Percentiles rank a stretch among this genome's conserved stretches.
Conservation (phyloP, 2,888 invertebrate species). For the Chymomyza caudatula region DNA sequence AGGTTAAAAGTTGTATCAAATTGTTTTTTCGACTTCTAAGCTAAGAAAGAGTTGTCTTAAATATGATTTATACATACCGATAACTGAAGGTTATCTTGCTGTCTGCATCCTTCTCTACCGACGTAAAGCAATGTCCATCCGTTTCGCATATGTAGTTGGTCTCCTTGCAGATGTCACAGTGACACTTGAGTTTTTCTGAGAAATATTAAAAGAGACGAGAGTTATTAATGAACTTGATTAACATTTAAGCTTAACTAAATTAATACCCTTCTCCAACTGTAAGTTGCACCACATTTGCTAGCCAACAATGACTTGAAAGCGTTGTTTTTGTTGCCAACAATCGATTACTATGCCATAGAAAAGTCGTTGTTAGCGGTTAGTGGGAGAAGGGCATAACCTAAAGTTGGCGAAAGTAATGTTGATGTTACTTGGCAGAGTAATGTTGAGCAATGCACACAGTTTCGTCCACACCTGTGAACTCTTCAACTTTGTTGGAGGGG, state of each 20-base stretch:
- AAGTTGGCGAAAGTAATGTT: no score
- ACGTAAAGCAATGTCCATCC: slow-evolving; percentile 92
- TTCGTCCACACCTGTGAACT: no score
- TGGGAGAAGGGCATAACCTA: no score
- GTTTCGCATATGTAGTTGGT: slow-evolving; percentile 91
- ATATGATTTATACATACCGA: slow-evolving; percentile 82
- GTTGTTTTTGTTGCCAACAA: no score
- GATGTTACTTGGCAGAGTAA: no score
- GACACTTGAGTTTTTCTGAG: slow-evolving; percentile 83
- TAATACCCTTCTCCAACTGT: no score
- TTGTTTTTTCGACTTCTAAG: neutral
- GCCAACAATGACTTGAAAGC: no score
- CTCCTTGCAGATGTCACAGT: slow-evolving; percentile 88
- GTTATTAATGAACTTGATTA: neutral
- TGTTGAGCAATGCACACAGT: no score
- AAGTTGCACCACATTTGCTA: no score
- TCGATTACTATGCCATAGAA: no score
- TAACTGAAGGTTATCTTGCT: slow-evolving; percentile 81
- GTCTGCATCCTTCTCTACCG: slow-evolving; percentile 80
- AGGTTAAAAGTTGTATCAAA: neutral
- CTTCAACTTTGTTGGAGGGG: no score
- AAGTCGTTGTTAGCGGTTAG: no score
- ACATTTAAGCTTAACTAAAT: neutral
- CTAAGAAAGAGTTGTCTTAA: neutral
- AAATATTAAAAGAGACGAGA: neutral